A percentile compares a stretch with the other conserved stretches of the same genome.
Conservation (phyloP, 2,113 vertebrate genomes). For the Athene noctua region DNA sequence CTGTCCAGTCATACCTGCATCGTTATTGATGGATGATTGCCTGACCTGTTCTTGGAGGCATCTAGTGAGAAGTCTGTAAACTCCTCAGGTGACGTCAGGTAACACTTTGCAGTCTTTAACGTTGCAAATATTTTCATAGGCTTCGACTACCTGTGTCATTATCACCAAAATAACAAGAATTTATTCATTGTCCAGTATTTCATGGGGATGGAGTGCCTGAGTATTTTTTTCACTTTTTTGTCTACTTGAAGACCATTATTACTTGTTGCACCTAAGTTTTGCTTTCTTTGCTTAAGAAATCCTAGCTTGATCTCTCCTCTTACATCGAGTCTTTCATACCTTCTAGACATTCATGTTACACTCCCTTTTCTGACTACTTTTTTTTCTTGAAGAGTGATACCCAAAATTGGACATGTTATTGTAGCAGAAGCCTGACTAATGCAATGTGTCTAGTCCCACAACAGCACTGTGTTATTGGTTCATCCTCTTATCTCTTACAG, state of each 20-base stretch:
- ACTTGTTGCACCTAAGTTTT: background rate
- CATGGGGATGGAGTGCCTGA: background rate
- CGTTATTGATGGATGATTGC: background rate
- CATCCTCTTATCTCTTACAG: background rate
- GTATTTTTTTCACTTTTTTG: background rate
- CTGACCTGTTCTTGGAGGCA: background rate
- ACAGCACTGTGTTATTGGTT: background rate
- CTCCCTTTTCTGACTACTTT: background rate
- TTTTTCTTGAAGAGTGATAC: background rate
- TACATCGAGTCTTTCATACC: background rate
- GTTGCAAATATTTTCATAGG: background rate
- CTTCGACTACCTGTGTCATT: background rate
- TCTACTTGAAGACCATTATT: background rate
- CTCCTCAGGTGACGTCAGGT: background rate
- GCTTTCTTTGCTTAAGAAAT: background rate
- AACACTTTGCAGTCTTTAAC: background rate
- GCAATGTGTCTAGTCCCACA: background rate
- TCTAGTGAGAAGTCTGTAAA: background rate
- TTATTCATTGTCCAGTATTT: background rate
- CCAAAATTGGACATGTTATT: background rate
- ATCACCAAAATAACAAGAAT: background rate
- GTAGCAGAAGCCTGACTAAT: background rate
- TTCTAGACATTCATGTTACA: background rate
- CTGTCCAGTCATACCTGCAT: background rate
- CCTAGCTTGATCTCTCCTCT: background rate